Percentiles rank a stretch among this genome's conserved stretches.
Conservation (phyloP, 2,888 invertebrate genomes). For the Gari tellinella region DNA sequence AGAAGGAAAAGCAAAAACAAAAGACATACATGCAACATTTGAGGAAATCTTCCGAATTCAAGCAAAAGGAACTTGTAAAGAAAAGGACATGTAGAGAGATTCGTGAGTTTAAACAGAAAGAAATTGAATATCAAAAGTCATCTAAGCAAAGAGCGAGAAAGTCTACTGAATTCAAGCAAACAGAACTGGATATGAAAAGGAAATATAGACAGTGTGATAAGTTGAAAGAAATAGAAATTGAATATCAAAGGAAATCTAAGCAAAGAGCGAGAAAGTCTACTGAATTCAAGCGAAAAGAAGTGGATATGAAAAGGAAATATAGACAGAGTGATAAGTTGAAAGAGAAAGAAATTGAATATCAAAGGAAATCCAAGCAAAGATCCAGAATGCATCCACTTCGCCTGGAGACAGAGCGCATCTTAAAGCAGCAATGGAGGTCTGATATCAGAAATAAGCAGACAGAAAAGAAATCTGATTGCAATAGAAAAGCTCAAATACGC, state of each 20-base stretch:
- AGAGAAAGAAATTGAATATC: not conserved
- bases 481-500: not conserved
- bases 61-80: not conserved
- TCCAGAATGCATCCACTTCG: not conserved
- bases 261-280: not conserved
- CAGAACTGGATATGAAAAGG: too few species aligned
- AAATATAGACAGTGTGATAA: not conserved
- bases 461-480: constrained; percentile 1
- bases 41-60: not conserved
- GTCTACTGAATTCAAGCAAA: not conserved
- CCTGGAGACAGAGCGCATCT: not conserved
- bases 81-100: not conserved
- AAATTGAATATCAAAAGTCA: not conserved
- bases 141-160: not conserved
- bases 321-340: not conserved
- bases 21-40: not conserved
- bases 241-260: not conserved
- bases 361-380: not conserved
- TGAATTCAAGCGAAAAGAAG: not conserved
- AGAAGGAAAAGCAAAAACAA: not conserved
- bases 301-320: too few species aligned
- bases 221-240: not conserved
- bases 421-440: not conserved
- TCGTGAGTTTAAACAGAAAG: not conserved
- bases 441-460: not conserved